phyloP scores from a whole-genome alignment of 2,797 vertebrate species.

The Tapera naevia region DNA sequence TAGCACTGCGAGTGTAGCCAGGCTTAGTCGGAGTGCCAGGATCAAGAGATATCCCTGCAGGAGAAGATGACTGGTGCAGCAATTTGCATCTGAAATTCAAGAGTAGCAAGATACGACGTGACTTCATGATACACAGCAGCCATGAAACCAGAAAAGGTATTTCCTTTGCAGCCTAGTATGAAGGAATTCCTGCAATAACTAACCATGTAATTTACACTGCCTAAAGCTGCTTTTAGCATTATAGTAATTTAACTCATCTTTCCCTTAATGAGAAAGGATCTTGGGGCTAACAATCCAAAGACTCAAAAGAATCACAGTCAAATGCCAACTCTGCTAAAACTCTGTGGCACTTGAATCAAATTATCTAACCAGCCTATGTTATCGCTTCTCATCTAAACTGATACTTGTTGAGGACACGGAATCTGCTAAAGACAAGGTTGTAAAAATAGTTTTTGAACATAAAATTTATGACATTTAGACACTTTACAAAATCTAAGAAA shows the following conservation, averaged over 20 bases:
- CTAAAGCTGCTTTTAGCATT: neutral
- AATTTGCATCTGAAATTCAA: slow-evolving; percentile 85
- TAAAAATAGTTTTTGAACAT: neutral
- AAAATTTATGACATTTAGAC: neutral
- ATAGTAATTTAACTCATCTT: neutral
- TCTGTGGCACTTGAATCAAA: neutral
- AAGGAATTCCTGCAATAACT: neutral
- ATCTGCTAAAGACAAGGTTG: neutral
- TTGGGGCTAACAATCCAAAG: neutral
- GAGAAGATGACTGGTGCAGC: slow-evolving; percentile 81
- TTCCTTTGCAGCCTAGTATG: neutral
- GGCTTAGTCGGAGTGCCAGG: slow-evolving; percentile 81
- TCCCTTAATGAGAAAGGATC: neutral
- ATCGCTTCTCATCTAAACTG: neutral
- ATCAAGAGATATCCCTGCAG: slow-evolving; percentile 70
- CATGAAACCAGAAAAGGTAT: neutral
- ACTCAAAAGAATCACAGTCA: neutral
- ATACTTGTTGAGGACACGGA: neutral
- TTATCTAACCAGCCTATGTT: neutral
- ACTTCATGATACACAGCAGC: neutral
- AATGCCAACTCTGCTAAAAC: neutral
- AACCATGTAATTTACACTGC: neutral
- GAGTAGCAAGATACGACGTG: neutral
- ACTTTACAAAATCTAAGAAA: neutral
- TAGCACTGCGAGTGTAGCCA: slow-evolving; percentile 70